Evolutionary conservation across 2,888 invertebrate genomes (phyloP).

Genomic region (Pollenia angustigena): DNA sequence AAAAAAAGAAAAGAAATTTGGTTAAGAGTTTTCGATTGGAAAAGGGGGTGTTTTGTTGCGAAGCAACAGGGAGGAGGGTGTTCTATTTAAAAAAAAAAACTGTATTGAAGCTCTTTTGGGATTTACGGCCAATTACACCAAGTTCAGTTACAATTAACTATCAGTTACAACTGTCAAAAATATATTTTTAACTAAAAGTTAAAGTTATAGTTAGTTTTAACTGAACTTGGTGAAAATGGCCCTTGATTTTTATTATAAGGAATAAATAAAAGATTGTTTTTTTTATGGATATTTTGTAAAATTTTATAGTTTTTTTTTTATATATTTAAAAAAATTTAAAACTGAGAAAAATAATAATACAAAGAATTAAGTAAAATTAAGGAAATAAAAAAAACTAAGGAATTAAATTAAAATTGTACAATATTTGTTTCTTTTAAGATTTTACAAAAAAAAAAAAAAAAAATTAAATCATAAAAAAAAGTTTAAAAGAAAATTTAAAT

Average conservation of each 20-base stretch:
- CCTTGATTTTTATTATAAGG: neutral
- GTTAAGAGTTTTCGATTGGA: neutral
- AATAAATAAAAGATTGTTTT: conserved; percentile 32
- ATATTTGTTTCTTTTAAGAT: conserved; percentile 11
- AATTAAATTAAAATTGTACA: conserved; percentile 49
- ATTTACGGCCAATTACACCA: neutral
- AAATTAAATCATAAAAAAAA: conserved; percentile 16
- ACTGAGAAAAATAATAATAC: conserved; percentile 39
- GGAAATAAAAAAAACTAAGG: conserved; percentile 13
- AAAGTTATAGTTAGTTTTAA: no score
- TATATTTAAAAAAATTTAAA: conserved; percentile 19
- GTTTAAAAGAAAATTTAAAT: conserved; percentile 48
- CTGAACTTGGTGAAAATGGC: neutral
- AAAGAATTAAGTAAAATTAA: conserved; percentile 12
- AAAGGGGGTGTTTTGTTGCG: neutral
- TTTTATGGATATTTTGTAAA: neutral
- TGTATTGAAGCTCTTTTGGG: conserved; percentile 39
- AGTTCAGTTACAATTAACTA: no score
- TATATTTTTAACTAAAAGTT: no score
- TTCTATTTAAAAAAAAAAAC: conserved; percentile 1
- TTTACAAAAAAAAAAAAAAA: neutral
- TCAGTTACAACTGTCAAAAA: no score
- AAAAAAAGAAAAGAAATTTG: conserved; percentile 43
- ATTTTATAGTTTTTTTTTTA: conserved; percentile 43
- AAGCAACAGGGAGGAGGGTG: neutral